phyloP scores from a whole-genome alignment of 1,140 invertebrate species.

The Steinernema feltiae region DNA sequence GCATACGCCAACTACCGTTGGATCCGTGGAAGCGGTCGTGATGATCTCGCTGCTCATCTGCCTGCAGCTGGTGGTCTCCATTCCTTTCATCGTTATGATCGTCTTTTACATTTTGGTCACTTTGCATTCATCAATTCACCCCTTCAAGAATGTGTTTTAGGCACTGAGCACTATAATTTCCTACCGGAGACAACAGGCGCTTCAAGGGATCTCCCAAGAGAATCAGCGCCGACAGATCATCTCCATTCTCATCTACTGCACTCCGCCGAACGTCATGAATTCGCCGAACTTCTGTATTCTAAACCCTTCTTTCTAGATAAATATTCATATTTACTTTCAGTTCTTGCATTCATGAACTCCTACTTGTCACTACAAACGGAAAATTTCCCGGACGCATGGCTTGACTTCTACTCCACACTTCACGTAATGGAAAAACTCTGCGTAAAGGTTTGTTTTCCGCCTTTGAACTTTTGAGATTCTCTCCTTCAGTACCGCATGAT shows the following conservation, averaged over 20 bases:
- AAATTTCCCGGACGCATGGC: not conserved
- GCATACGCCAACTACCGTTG: not conserved
- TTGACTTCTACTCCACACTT: not conserved
- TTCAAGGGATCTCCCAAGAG: not conserved
- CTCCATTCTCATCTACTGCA: not conserved
- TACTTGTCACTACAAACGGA: not conserved
- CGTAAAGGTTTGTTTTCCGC: not conserved
- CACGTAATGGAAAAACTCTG: not conserved
- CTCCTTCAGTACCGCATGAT: constrained; percentile 2
- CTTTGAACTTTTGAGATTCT: not conserved
- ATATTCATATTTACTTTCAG: not conserved
- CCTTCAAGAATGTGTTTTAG: not conserved
- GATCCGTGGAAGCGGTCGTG: not conserved
- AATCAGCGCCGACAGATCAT: not conserved
- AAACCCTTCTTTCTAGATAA: not conserved
- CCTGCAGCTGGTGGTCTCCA: too few species aligned
- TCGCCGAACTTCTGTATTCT: not conserved
- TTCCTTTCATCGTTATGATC: not conserved
- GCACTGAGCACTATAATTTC: not conserved
- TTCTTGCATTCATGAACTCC: not conserved
- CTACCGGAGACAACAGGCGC: not conserved
- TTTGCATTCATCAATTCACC: not conserved
- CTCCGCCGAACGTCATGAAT: not conserved
- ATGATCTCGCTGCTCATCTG: not conserved
- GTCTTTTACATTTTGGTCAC: not conserved